Percentiles rank a stretch among this genome's conserved stretches.
Evolutionary conservation across 2,797 vertebrate genomes (phyloP).

Genomic region (Pterois miles): DNA sequence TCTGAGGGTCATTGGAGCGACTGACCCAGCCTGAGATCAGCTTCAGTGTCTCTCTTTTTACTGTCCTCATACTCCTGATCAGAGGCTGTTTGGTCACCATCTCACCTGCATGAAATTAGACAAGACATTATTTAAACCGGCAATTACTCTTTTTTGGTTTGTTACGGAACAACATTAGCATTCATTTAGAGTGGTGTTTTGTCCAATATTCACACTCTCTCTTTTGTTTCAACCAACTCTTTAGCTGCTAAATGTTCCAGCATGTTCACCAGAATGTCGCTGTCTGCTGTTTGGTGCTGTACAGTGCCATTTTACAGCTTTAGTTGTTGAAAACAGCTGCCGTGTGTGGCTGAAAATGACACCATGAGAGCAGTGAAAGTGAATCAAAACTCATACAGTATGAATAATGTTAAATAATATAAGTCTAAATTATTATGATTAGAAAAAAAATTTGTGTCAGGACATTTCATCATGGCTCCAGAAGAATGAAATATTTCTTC

Average conservation of each 20-base stretch:
- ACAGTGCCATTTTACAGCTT: too few relatives aligned
- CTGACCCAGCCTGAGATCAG: conserved; percentile 98
- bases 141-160: too few relatives aligned
- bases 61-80: conserved; percentile 97
- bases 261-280: background rate
- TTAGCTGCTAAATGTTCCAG: background rate
- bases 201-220: background rate
- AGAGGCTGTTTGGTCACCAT: conserved; percentile 98
- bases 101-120: conserved; percentile 83
- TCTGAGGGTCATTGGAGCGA: conserved; percentile 95
- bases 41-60: conserved; percentile 97
- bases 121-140: background rate
- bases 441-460: background rate
- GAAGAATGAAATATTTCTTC: background rate
- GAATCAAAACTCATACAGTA: background rate
- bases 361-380: too few relatives aligned
- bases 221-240: background rate
- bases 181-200: fast-evolving
- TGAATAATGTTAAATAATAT: background rate
- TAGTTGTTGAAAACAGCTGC: too few relatives aligned
- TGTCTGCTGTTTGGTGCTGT: background rate
- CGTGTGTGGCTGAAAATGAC: too few relatives aligned
- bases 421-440: background rate
- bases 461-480: background rate
- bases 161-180: background rate